Evolutionary conservation across 1,140 invertebrate genomes (phyloP), one percentile per base, ranked within the genome.

Genomic region (Tetramorium parvispinum): DNA sequence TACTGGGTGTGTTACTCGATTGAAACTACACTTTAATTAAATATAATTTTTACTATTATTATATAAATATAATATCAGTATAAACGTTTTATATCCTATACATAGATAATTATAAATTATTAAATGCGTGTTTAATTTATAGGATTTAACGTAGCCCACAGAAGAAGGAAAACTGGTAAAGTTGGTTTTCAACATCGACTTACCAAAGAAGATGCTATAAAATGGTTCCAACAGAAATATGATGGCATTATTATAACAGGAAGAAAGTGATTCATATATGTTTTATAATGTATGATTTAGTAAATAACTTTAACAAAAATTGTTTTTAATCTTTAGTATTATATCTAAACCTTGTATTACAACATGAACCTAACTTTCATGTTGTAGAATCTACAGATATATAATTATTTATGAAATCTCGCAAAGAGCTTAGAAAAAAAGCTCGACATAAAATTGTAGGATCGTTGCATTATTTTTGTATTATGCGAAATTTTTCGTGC

Each of bases 171-270:
- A 95, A 98, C 97, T 90, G 98, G 98, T 53, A 97, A 97, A 93
- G 98, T 99, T 95, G 99, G 99, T 66, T 97, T 97, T 94, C 97
- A 97, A 85, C 99, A 99, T 94, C 97, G 98, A 91, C 96, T 99
- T 81, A 98, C 97, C 55, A 99, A 99, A 95, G 99, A 99, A 96
- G 99, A 99, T 95, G 98, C 99, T 78, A 99, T 99, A 98, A 99
- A 99, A 96, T 99, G 99, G 99, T 99, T 99, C 97, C 99, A 99
- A 96, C 98, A 99, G 96, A 99, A 99, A 96, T 98, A 98, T 94
- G 98, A 98, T 95, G 98, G 98, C 96, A 98, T 98, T 94, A 98
- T 98, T 95, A 96, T 98, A 91, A 97, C 97, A 92, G 97, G 97
- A 94, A 98, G 98, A 93, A 97, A 97, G 94, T 97, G 95, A 32